Base-by-base conservation (phyloP, 2,797 vertebrate genomes). In the Cryptoblepharus egeriae region DNA sequence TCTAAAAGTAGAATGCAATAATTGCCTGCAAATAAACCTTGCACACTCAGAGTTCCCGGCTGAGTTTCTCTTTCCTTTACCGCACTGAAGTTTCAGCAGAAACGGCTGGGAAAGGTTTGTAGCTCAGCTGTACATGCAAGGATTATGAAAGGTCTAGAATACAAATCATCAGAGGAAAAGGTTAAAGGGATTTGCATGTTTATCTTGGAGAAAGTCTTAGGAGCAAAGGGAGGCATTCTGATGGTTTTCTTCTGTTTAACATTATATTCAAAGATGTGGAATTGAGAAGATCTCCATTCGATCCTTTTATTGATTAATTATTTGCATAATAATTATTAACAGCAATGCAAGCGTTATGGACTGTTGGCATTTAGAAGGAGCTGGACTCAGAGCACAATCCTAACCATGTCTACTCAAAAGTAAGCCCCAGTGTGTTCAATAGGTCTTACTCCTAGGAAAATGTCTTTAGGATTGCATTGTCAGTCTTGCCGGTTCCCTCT, bases 1-100 rank as follows among this genome's bases (percentile, higher is more conserved):
- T 45, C 86, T 91, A 91, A 92, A 92, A 90, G 91, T 90, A 88
- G 91, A 86, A 89, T 80, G 87, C 92, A 93, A 92, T 90, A 90
- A 90, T 91, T 0, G 0, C 79, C 83, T 88, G 60, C 77, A 90
- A 89, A 90, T 70, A 91, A 92, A 90, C 89, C 73, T 18, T 9
- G 87, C 49, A 30, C 15, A 91, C 86, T 90, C 88, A 76, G 2
- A 85, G 70, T 85, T 90, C 88, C 87, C 91, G 87, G 79, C 64
- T 81, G 65, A 57, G 64, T 85, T 90, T 91, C 26, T 24, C 24
- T 12, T 30, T 11, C 1, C 30, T 65, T 80, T 79, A 68, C 80
- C 82, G 85, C 80, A 85, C 67, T 83, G 81, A 84, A 85, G 79
- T 86, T 77, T 60, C 58, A 86, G 73, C 39, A 3, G 71, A 7